Conservation (phyloP, 2,888 invertebrate genomes). For the Drosophila paramelanica region DNA sequence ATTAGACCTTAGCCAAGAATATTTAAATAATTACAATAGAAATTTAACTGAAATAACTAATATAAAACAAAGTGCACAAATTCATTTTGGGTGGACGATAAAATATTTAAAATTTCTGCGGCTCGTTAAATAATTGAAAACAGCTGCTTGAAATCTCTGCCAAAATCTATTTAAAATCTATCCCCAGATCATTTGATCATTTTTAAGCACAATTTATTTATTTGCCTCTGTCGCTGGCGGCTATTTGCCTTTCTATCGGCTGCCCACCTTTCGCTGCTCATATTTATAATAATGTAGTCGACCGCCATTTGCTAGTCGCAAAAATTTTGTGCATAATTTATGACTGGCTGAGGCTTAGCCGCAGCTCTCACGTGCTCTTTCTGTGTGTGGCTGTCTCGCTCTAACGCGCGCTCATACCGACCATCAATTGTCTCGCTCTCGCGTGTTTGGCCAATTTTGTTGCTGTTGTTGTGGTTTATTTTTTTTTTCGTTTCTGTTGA, state of each 20-base stretch:
- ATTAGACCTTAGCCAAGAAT: no score
- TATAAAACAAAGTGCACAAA: not conserved
- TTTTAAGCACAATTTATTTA: slow-evolving; percentile 12
- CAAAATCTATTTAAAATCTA: slow-evolving; percentile 11
- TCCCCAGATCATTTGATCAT: slow-evolving; percentile 11
- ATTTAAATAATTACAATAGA: not conserved
- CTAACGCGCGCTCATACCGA: not conserved
- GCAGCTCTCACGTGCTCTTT: slow-evolving; percentile 21
- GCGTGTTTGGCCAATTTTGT: slow-evolving; percentile 25
- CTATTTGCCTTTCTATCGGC: not conserved
- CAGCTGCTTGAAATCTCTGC: slow-evolving; percentile 16
- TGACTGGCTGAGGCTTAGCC: slow-evolving; percentile 67
- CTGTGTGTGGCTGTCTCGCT: slow-evolving; percentile 18
- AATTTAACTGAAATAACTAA: not conserved
- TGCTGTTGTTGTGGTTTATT: not conserved
- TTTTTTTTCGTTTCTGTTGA: slow-evolving; percentile 6
- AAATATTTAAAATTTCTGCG: not conserved
- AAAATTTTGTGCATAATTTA: slow-evolving; percentile 72
- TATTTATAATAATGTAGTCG: slow-evolving; percentile 41
- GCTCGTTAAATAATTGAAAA: slow-evolving; percentile 3
- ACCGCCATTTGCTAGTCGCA: slow-evolving; percentile 71
- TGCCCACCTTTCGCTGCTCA: not conserved
- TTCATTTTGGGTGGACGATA: not conserved
- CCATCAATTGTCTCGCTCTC: slow-evolving; percentile 45
- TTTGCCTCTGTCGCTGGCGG: not conserved